Evolutionary conservation across 92 coral and sea anemone species (phyloP), one percentile per base, ranked within the genome.

Genomic region (Parazoanthus swiftii): DNA sequence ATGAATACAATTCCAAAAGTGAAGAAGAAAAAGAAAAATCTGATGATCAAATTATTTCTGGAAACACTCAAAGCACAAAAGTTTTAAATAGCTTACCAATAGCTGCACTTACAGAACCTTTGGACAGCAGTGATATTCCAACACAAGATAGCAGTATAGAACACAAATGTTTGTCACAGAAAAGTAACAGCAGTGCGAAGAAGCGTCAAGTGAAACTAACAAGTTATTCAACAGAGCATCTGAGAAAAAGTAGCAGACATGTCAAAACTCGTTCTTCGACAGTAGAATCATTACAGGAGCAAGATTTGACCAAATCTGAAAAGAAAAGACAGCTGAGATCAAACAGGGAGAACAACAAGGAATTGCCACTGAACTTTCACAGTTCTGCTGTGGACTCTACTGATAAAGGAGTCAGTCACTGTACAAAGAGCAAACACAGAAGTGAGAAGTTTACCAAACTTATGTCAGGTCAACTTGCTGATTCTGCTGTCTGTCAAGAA

Each of bases 371-470:
- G 44, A 39, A 81, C 18, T 83, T 50, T 16, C 26, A 77, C 26
- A 65, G 75, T 20, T 14, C 81, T 80, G 59, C 36, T 38, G 46
- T 20, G 46, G 77, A 88, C 29, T 86, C 77, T n/a, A 83, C 88
- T 29, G 88, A 89, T 44, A 77, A 76, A 46, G 85, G 90, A 25
- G 77, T 54, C n/a, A 21, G n/a, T 5, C 76, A 33, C 0, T 71
- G 77, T 26, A n/a, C 38, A 43, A 77, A 63, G 59, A 36, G 21
- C n/a, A 75, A 29, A 16, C 50, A 35, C 51, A 54, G 16, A 16
- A 10, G 14, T 29, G 79, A 86, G 33, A 37, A 35, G 1, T 86
- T 86, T 21, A 86, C 83, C 13, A 76, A 86, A 86, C 75, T 86
- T 63, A 8, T 86, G 29, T n/a, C 89, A 23, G 11, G 43, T 29